These are phyloP conservation scores for Diachasma alloeum DNA, from an alignment of 1,140 invertebrate genomes.

Conservation along the genomic window DNA sequence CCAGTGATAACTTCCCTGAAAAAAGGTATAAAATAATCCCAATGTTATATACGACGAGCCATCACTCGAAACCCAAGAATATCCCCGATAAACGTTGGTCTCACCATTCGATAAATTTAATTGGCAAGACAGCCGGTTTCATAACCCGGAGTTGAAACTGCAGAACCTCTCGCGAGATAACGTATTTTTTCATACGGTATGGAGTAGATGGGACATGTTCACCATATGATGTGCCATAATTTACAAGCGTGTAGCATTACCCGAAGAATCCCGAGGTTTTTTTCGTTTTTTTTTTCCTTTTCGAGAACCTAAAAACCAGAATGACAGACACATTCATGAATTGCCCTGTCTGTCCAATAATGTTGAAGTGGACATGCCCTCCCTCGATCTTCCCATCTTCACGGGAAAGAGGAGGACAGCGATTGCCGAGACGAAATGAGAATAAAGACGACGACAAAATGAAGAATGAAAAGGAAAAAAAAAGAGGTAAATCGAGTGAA, in stretches of 20 bases:
- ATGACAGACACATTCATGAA: constrained; percentile 46
- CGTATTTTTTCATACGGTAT: constrained; percentile 7
- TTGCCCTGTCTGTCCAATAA: constrained; percentile 46
- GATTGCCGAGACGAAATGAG: not conserved
- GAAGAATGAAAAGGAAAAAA: not conserved
- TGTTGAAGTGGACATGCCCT: constrained; percentile 27
- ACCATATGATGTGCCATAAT: constrained; percentile 13
- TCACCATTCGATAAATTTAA: constrained; percentile 49
- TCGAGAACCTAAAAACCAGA: constrained; percentile 35
- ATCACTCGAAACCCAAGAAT: constrained; percentile 2
- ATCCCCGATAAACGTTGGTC: not conserved
- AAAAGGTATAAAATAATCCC: not conserved
- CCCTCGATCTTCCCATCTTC: not conserved
- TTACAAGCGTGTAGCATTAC: constrained; percentile 12
- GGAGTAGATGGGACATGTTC: not conserved
- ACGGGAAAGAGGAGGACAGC: not conserved
- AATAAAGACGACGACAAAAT: constrained; percentile 4
- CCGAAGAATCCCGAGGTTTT: not conserved
- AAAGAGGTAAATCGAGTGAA: constrained; percentile 23
- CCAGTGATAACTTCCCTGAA: not conserved
- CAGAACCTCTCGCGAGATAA: constrained; percentile 11
- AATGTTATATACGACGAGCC: not conserved
- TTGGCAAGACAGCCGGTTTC: constrained; percentile 48
- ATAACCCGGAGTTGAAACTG: constrained; percentile 41
- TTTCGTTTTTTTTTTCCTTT: not conserved